A percentile compares a stretch with the other conserved stretches of the same genome.
phyloP scores from a whole-genome alignment of 2,113 vertebrate genomes.

The Pantherophis guttatus region DNA sequence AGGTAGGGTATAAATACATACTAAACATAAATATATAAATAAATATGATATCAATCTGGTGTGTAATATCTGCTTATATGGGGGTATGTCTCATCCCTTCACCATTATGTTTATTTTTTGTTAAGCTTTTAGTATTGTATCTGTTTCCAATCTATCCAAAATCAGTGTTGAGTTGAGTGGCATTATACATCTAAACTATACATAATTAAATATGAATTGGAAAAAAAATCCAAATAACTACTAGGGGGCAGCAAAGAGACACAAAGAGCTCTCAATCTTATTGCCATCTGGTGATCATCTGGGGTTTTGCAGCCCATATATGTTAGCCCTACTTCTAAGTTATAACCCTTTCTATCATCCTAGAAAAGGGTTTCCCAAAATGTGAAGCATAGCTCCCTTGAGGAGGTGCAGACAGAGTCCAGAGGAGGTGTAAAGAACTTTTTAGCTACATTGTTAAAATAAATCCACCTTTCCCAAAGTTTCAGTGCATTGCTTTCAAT shows the following conservation, averaged over 20 bases:
- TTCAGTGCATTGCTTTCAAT: not conserved
- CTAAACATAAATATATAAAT: not conserved
- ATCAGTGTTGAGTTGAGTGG: not conserved
- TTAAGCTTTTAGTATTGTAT: not conserved
- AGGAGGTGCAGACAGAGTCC: not conserved
- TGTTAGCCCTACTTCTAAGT: not conserved
- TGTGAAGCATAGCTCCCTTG: not conserved
- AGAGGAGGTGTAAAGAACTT: not conserved
- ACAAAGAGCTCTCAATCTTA: not conserved
- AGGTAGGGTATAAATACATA: not conserved
- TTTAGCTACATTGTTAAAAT: not conserved
- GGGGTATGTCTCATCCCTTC: not conserved
- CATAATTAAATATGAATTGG: not conserved
- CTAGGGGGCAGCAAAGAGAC: not conserved
- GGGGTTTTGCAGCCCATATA: not conserved
- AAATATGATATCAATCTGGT: not conserved
- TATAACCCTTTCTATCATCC: not conserved
- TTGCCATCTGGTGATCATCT: not conserved
- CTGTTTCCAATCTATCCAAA: not conserved
- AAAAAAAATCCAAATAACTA: not conserved
- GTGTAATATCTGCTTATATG: not conserved
- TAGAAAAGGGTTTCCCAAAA: not conserved
- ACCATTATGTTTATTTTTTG: not conserved
- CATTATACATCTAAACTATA: not conserved
- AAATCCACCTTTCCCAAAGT: not conserved